Conservation (phyloP, 2,797 vertebrate species). For the Gambelia wislizenii region DNA sequence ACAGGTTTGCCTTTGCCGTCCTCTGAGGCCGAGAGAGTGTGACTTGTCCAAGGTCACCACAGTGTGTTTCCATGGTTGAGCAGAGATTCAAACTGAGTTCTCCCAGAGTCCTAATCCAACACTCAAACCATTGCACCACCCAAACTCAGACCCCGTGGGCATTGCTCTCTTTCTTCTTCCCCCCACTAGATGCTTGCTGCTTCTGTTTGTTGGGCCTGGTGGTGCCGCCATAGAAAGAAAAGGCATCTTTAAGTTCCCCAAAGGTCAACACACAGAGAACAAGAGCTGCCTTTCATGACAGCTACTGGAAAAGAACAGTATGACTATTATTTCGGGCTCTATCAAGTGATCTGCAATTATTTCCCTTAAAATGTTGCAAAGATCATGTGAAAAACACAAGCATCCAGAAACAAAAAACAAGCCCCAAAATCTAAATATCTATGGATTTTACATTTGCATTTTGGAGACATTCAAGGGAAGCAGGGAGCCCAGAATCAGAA, state of each 20-base stretch:
- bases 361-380: conserved; percentile 25
- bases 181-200: no score
- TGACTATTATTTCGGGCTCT: conserved; percentile 6
- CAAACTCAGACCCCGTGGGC: no score
- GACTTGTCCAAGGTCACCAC: no score
- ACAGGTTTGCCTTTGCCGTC: no score
- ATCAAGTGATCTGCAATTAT: conserved; percentile 59
- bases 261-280: conserved; percentile 20
- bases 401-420: conserved; percentile 13
- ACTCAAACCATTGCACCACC: no score
- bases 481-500: neutral
- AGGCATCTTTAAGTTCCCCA: neutral
- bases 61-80: no score
- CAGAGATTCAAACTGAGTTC: no score
- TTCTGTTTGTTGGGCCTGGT: neutral
- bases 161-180: no score
- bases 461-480: neutral
- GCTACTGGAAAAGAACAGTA: conserved; percentile 37
- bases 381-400: conserved; percentile 43
- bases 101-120: no score
- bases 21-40: no score
- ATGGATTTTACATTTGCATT: neutral
- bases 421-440: neutral
- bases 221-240: neutral
- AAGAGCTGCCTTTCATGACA: conserved; percentile 55